These are phyloP conservation scores for Triplophysa yarkandensis DNA, from an alignment of 2,797 vertebrate genomes.

Conservation along the genomic window DNA sequence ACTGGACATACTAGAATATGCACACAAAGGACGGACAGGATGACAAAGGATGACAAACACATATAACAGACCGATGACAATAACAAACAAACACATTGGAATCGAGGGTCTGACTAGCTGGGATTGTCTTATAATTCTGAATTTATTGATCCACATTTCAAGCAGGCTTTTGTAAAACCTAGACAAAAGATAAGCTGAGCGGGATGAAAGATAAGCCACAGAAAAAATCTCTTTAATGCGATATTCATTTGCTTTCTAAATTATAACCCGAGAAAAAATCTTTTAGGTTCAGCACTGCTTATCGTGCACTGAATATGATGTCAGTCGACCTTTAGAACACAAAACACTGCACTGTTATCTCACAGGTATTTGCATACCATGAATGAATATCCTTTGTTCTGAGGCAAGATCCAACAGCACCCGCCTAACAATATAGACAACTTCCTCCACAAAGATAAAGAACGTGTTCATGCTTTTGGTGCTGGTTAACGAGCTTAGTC, in stretches of 20 bases:
- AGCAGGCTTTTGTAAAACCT: slow-evolving; percentile 1
- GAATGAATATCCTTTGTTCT: background rate
- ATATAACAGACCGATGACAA: slow-evolving; percentile 25
- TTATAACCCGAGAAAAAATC: background rate
- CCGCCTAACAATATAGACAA: background rate
- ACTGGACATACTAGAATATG: slow-evolving; percentile 61
- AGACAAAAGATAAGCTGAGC: background rate
- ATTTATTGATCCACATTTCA: background rate
- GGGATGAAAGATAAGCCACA: background rate
- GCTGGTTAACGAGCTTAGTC: background rate
- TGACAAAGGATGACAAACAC: slow-evolving; percentile 48
- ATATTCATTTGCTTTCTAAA: background rate
- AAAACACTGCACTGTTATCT: slow-evolving; percentile 17
- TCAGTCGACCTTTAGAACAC: slow-evolving; percentile 14
- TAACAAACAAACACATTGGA: slow-evolving; percentile 33
- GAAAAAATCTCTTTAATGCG: background rate
- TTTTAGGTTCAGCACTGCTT: background rate
- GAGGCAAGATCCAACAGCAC: background rate
- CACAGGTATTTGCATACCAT: slow-evolving; percentile 3
- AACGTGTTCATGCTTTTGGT: background rate
- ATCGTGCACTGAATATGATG: slow-evolving; percentile 2
- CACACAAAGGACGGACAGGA: slow-evolving; percentile 47
- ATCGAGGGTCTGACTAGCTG: background rate
- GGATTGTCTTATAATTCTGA: slow-evolving; percentile 6
- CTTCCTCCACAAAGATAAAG: background rate